Evolutionary conservation across 2,797 vertebrate species (phyloP).

Genomic region (Pachyuromys duprasi): DNA sequence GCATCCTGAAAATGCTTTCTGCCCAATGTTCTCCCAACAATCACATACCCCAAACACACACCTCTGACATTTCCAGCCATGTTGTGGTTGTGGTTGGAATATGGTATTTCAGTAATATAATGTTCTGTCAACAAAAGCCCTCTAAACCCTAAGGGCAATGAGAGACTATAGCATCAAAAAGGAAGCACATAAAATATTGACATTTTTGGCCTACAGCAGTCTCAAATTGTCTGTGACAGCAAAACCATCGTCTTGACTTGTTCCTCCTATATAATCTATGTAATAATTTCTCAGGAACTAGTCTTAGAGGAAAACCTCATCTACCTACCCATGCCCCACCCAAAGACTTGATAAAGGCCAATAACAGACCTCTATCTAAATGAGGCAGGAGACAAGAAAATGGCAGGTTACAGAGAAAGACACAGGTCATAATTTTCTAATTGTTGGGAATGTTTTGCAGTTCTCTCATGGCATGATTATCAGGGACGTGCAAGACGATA

Average conservation of each 20-base stretch:
- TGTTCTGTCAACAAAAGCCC: background rate
- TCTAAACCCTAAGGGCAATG: background rate
- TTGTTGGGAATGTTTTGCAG: background rate
- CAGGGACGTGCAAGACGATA: background rate
- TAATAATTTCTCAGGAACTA: constrained; percentile 35
- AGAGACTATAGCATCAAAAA: constrained; percentile 4
- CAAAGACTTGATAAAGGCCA: background rate
- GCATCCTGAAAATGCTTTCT: background rate
- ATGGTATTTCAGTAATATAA: background rate
- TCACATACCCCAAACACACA: background rate
- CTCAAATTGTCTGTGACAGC: constrained; percentile 28
- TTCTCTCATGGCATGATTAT: background rate
- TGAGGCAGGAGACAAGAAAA: background rate
- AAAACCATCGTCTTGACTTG: background rate
- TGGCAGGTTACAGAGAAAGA: background rate
- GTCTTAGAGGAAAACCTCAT: background rate
- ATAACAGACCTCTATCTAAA: background rate
- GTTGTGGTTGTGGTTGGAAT: background rate
- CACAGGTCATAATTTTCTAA: background rate
- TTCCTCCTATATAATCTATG: background rate
- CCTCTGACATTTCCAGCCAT: background rate
- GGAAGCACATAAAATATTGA: background rate
- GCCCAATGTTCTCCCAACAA: background rate
- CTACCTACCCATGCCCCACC: background rate
- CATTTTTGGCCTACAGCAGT: background rate